phyloP scores from a whole-genome alignment of 2,113 vertebrate species.

The Lamprotornis superbus region DNA sequence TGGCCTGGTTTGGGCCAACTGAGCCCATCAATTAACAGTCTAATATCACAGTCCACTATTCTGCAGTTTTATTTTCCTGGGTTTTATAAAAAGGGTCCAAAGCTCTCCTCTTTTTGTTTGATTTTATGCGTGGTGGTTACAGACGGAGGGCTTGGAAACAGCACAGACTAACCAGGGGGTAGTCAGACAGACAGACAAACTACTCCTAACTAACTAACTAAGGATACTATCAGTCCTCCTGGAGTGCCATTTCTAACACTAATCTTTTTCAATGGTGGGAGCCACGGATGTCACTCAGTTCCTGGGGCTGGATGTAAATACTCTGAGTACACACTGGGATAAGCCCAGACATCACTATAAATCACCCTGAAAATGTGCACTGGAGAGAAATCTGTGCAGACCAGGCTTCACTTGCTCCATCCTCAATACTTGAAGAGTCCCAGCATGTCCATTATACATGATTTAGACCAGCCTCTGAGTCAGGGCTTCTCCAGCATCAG shows the following conservation, averaged over 20 bases:
- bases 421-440: background rate
- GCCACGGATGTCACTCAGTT: background rate
- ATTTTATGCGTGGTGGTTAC: background rate
- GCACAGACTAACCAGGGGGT: background rate
- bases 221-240: background rate
- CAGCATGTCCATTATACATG: fast-evolving
- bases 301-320: background rate
- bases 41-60: background rate
- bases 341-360: background rate
- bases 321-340: background rate
- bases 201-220: background rate
- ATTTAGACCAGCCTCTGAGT: background rate
- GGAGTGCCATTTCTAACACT: background rate
- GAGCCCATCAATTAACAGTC: background rate
- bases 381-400: background rate
- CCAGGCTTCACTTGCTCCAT: background rate
- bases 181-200: background rate
- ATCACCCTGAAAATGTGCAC: fast-evolving
- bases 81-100: background rate
- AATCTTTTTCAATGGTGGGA: background rate
- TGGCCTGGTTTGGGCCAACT: background rate
- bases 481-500: background rate
- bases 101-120: background rate
- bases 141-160: background rate
- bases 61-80: background rate